Evolutionary conservation across 1,140 invertebrate species (phyloP), one percentile per base, ranked within the genome.

Genomic region (Aphelinus atriplicis): DNA sequence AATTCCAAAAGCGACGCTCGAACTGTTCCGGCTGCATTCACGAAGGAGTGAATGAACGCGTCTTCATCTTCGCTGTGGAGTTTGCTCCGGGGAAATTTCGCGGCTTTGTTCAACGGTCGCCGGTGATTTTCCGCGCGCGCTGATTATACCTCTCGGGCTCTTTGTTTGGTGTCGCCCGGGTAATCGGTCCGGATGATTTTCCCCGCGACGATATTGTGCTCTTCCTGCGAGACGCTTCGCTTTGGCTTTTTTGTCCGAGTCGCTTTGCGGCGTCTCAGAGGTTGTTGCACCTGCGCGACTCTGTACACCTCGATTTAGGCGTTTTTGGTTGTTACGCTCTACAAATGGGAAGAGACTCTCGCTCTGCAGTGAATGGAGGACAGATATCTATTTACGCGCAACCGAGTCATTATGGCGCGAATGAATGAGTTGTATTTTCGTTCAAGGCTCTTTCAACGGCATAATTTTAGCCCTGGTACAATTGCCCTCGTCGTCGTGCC

Each of bases 11-110:
- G 53, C 78, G 79, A 83, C 81, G 77, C 80, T 81, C 81, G 77
- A 71, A 43, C 46, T 45, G 46, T 10, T 79, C 69, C 80, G 74
- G 62, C 83, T 26, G 26, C 85, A 85, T 85, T 85, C 85, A 84
- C 85, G 84, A 84, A 82, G 73, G 80, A 82, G 82, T 79, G 83
- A 85, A 84, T 80, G 83, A 82, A 83, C 82, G 76, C 78, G 76
- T 62, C 48, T 70, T 72, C 26, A 26, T 26, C 26, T 26, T 26
- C 77, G 70, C 80, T 48, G 61, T 53, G 68, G 71, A 2, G 26
- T 57, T 51, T 48, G 3, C 57, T 26, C 53, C 56, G 43, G 61
- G 26, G 4, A 47, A 6, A 43, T 57, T 57, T 47, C 51, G 51
- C 57, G 43, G 50, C 63, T 76, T 74, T 76, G 76, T 78, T 71